Conservation (phyloP, 2,888 invertebrate genomes). For the Xanthia icteritia region DNA sequence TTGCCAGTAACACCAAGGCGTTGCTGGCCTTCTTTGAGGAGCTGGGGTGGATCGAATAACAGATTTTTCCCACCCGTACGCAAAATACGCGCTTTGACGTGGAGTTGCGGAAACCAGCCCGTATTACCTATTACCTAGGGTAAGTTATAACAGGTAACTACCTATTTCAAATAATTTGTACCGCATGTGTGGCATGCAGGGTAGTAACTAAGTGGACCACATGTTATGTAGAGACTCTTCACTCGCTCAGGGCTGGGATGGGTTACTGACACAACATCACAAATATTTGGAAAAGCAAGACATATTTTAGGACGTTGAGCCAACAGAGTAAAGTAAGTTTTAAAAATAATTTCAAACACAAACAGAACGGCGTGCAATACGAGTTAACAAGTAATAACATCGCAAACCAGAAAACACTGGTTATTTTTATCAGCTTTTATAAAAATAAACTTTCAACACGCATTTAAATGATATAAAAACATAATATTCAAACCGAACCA, state of each 20-base stretch:
- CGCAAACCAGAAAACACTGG: conserved; percentile 22
- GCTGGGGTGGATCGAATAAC: no score
- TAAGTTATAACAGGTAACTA: neutral
- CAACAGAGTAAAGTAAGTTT: neutral
- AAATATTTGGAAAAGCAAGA: conserved; percentile 37
- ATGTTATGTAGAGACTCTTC: neutral
- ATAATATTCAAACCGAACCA: conserved; percentile 23
- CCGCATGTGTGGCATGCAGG: neutral
- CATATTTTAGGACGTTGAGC: conserved; percentile 2
- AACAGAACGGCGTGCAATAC: conserved; percentile 25
- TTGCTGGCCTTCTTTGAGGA: no score
- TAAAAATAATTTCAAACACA: conserved; percentile 30
- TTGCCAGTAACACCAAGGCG: no score
- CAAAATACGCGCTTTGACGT: no score
- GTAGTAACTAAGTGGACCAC: no score
- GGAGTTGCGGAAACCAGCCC: no score
- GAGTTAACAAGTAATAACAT: conserved; percentile 22
- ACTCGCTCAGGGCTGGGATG: neutral
- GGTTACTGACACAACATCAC: conserved; percentile 19
- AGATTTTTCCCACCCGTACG: no score
- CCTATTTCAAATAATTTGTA: neutral
- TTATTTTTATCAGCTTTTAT: conserved; percentile 35
- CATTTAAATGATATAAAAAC: conserved; percentile 47
- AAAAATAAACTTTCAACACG: conserved; percentile 49
- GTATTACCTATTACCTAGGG: no score